A percentile compares a stretch with the other conserved stretches of the same genome.
phyloP scores from a whole-genome alignment of 2,888 invertebrate species.

The Melanophora roralis region DNA sequence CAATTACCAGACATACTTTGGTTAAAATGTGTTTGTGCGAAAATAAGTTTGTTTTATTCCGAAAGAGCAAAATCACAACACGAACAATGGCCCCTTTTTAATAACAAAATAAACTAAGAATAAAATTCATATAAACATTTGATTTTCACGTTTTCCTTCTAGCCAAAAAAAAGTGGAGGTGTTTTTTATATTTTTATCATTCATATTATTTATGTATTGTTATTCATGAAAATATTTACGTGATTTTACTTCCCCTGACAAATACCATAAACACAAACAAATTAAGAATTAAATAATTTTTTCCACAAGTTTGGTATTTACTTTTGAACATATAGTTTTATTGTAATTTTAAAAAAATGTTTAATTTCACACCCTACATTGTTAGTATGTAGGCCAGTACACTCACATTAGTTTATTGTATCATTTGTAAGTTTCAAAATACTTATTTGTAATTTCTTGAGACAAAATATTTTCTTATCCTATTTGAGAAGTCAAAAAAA shows the following conservation, averaged over 20 bases:
- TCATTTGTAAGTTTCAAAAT: too few relatives aligned
- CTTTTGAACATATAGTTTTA: too few relatives aligned
- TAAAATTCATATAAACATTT: not conserved
- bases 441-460: too few relatives aligned
- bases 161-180: conserved; percentile 7
- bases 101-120: not conserved
- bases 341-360: too few relatives aligned
- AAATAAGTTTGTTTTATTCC: not conserved
- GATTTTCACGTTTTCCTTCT: not conserved
- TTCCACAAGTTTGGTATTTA: not conserved
- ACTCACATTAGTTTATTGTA: too few relatives aligned
- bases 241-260: conserved; percentile 1
- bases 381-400: too few relatives aligned
- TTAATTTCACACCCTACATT: too few relatives aligned
- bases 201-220: not conserved
- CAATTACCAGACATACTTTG: too few relatives aligned
- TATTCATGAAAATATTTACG: not conserved
- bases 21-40: too few relatives aligned
- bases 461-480: too few relatives aligned
- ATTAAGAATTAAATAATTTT: not conserved
- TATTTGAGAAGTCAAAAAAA: too few relatives aligned
- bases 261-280: not conserved
- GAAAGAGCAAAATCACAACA: not conserved
- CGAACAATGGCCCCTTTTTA: not conserved
- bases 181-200: conserved; percentile 1